Base-by-base conservation (phyloP, 2,113 vertebrate species). In the Bubalus kerabau region DNA sequence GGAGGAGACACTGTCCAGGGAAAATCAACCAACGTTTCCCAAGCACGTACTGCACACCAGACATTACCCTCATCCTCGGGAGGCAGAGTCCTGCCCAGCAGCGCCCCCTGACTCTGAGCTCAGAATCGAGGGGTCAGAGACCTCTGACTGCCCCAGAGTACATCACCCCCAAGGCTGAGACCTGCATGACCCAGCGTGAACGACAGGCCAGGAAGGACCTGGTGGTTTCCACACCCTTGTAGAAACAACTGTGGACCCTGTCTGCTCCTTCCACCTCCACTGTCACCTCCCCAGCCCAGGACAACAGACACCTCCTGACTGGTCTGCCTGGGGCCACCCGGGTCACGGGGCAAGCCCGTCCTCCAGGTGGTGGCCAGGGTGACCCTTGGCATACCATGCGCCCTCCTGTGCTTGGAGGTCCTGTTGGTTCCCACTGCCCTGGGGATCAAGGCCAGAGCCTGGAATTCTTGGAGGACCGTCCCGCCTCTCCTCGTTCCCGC, bases 161-260 rank as follows among this genome's bases (percentile, higher is more conserved):
- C 15, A 11, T 36, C 64, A n/a, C 23, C n/a, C n/a, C 15, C 28
- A n/a, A 62, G 84, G 57, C 62, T n/a, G 76, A 67, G 88, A 36
- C 57, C 48, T 28, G 2, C 0, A 3, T 1, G 32, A 13, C 5
- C 40, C 40, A 26, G 74, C 3, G 0, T 78, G 40, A 78, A 23
- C 1, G 74, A 54, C 3, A 21, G 64, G 48, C 78, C 46, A 50
- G 46, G 46, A 21, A 17, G 76, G 43, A 19, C 8, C n/a, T 8
- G 52, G n/a, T 16, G 56, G 10, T 1, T 54, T 76, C 82, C 48
- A 67, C 17, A 7, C n/a, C 52, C 10, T n/a, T n/a, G 46, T 21
- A 56, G 91, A 50, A 23, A 71, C 67, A 74, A 23, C n/a, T 24
- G n/a, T 74, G 21, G 43, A 52, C 12, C n/a, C 76, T 5, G 9